Conservation (phyloP, 1,140 invertebrate species). For the Zaprionus tsacasi region DNA sequence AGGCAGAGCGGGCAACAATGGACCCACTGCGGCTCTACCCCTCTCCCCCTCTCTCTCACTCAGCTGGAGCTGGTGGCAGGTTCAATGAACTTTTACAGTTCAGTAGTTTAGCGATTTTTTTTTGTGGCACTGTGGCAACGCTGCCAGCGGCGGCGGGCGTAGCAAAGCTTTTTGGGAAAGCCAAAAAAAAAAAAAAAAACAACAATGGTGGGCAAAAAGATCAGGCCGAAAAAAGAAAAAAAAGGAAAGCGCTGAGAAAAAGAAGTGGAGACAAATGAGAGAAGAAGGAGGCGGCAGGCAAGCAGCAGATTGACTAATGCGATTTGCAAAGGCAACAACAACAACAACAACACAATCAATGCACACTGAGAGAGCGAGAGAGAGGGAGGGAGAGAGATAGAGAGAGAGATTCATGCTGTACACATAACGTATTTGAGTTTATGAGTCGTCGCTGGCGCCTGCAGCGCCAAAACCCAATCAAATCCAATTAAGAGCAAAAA, state of each 20-base stretch:
- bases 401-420: constrained; percentile 16
- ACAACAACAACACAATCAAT: constrained; percentile 23
- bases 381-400: not conserved
- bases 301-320: constrained; percentile 48
- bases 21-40: not conserved
- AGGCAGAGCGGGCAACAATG: constrained; percentile 50
- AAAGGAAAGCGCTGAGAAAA: constrained; percentile 72
- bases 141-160: constrained; percentile 7
- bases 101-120: constrained; percentile 80
- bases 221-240: constrained; percentile 33
- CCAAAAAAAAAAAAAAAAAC: constrained; percentile 37
- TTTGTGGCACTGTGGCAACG: constrained; percentile 60
- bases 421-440: constrained; percentile 40
- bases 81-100: constrained; percentile 81
- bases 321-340: constrained; percentile 58
- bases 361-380: constrained; percentile 17
- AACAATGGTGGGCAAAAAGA: constrained; percentile 55
- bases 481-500: constrained; percentile 77
- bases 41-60: not conserved
- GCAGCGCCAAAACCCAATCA: constrained; percentile 72
- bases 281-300: not conserved
- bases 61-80: constrained; percentile 50
- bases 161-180: constrained; percentile 50
- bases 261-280: constrained; percentile 35
- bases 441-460: constrained; percentile 62